Percentiles rank a stretch among this genome's conserved stretches.
These are phyloP conservation scores for Pyrochroa serraticornis DNA, from an alignment of 2,888 invertebrate species.

Conservation along the genomic window DNA sequence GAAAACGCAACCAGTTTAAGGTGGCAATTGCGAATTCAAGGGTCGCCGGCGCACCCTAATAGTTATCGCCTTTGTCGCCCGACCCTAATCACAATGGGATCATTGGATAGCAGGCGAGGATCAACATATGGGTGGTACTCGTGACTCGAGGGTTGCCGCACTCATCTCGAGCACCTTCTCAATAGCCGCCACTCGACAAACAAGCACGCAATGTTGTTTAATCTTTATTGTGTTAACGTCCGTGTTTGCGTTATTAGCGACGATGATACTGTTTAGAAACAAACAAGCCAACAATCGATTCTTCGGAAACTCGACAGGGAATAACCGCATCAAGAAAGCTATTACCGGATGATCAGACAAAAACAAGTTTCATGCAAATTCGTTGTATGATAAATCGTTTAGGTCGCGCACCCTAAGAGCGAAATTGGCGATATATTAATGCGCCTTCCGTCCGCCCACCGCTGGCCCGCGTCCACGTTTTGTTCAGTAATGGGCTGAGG, in stretches of 20 bases:
- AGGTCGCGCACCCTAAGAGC: no score
- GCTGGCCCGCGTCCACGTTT: conserved; percentile 21
- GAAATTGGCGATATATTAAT: conserved; percentile 6
- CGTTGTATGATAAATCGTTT: no score
- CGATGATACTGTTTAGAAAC: no score
- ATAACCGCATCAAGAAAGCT: no score
- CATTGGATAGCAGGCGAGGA: conserved; percentile 2
- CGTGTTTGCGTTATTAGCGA: neutral
- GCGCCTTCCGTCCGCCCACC: neutral
- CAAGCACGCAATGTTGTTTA: conserved; percentile 22
- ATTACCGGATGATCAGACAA: no score
- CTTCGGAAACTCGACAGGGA: no score
- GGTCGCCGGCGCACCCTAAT: no score
- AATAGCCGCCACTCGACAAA: conserved; percentile 22
- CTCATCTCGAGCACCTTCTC: neutral
- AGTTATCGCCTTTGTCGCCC: neutral
- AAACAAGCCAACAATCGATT: no score
- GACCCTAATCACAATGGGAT: conserved; percentile 7
- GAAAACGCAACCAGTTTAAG: no score
- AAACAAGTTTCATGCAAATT: no score
- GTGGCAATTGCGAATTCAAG: no score
- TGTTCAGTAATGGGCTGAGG: conserved; percentile 36
- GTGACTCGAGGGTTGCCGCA: conserved; percentile 2
- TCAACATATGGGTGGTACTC: conserved; percentile 8
- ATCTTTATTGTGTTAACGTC: conserved; percentile 29